Base-by-base conservation (phyloP, 2,113 vertebrate genomes). In the Cryptotis parvus region DNA sequence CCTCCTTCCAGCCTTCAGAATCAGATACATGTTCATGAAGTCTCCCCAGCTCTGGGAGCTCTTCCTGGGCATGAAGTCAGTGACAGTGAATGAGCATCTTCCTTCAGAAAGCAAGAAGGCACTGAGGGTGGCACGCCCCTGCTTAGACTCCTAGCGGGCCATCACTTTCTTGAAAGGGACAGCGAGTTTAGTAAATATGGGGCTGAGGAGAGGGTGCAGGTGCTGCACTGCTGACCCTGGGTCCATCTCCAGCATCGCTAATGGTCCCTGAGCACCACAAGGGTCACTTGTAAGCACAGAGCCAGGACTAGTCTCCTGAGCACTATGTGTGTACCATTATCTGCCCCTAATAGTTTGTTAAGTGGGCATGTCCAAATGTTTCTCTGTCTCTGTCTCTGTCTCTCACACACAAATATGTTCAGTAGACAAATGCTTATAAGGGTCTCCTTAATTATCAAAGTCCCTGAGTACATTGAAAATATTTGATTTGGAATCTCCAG, bases 361-460 rank as follows among this genome's bases (percentile, higher is more conserved):
- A 83, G 35, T 33, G 37, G 31, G 2, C 24, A 24, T 58, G 55
- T 24, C 5, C 55, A 58, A 58, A 58, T 58, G 18, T 58, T 20
- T 55, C 52, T 58, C 55, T 58, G 18, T 58, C 49, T 52, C 49
- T 14, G 49, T 52, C 49, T 52, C 11, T 52, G 11, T 58, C 4
- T 58, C 55, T 24, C 45, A 39, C 7, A 27, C 31, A 22, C 33
- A 20, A 37, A 35, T 37, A 4, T 26, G 3, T 39, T 35, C 29
- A 80, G 63, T n/a, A 66, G 79, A 92, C 76, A 72, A 89, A 78
- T 92, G 82, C 69, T 77, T 82, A 35, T 8, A 52, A 74, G 35
- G 2, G 29, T 5, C 43, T 85, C 79, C 89, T 90, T 69, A 95
- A 94, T 84, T 69, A 94, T 63, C 15, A 88, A 80, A 39, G 26